Base-by-base conservation (phyloP, 1,140 invertebrate species). In the Drosophila leontia region DNA sequence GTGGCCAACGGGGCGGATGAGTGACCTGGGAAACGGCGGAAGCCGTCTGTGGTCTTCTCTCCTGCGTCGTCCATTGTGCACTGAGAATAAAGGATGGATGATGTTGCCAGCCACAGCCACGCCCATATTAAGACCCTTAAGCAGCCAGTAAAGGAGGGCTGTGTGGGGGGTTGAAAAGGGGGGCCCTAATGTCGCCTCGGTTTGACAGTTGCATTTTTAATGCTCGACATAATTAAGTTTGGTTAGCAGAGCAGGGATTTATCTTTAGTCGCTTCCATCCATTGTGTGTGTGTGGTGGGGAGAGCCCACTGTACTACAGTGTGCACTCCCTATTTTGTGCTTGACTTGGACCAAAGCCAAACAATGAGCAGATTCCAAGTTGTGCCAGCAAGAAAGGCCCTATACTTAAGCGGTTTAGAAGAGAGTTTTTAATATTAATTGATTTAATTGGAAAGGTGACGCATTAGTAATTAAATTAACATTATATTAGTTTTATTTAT, bases 191-290 rank as follows among this genome's bases (percentile, higher is more conserved):
- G 64, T 87, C 60, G 74, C 76, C 42, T 77, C 64, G 85, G 74
- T 64, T 85, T 88, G 85, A 88, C 85, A 90, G 80, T 90, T 88
- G 81, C 85, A 88, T 88, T 88, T 88, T 88, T 88, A 88, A 87
- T 88, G 82, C 85, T 77, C 62, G 85, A 87, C 81, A 88, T 87
- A 90, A 88, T 88, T 88, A 88, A 88, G 85, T 88, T 88, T 90
- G 78, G 75, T 59, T 68, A 60, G 56, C 55, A 77, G 74, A 48
- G 75, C 42, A 77, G 57, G 75, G 75, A 68, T 62, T 78, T 78
- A 77, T 61, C 75, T 58, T 57, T 63, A 51, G 70, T 57, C 50
- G 32, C 34, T 42, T 47, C 39, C 42, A 34, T 60, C 39, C 35
- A 50, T 63, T 75, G 65, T 72, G 39, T 60, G 50, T 64, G 23